Evolutionary conservation across 2,113 vertebrate species (phyloP), one percentile per base, ranked within the genome.

Genomic region (Sinocyclocheilus rhinocerous): DNA sequence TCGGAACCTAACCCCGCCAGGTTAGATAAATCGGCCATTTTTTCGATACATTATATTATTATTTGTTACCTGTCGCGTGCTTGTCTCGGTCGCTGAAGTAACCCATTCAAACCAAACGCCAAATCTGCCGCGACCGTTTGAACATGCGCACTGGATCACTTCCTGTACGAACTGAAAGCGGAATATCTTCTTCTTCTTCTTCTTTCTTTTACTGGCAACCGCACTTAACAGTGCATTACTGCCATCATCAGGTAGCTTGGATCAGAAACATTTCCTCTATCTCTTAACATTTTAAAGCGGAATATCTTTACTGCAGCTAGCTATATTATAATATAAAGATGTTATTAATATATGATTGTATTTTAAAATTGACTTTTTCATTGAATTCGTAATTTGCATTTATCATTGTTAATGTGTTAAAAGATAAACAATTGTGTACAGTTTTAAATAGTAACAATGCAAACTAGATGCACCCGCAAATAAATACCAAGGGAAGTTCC

Each of bases 91-190:
- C 6, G 70, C 50, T 0, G 24, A 55, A 45, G 4, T 63, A 42
- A 3, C 13, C 50, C 50, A 90, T 93, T 94, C 92, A 93, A 94
- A 93, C 86, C 42, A 87, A 91, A 92, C 89, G 93, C 88, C 91
- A 93, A 94, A 90, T 63, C 4, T 91, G 90, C 91, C 93, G 93
- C 93, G 92, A 93, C 93, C 94, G 94, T 95, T 95, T 94, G 91
- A 91, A 91, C 93, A 2, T 90, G 95, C 94, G 94, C 90, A 92
- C 22, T 95, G 1, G 0, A 0, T 33, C 22, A 6, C 78, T 76
- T 87, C 84, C 81, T 26, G 45, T 48, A 67, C 13, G 65, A 33
- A 67, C 26, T 69, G 26, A 69, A 52, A 69, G 65, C 65, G 42
- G 42, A 9, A 33, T 2, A 33, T 33, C 29, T 3, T 33, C 29